Base-by-base conservation (phyloP, 2,113 vertebrate genomes). In the Garra rufa region DNA sequence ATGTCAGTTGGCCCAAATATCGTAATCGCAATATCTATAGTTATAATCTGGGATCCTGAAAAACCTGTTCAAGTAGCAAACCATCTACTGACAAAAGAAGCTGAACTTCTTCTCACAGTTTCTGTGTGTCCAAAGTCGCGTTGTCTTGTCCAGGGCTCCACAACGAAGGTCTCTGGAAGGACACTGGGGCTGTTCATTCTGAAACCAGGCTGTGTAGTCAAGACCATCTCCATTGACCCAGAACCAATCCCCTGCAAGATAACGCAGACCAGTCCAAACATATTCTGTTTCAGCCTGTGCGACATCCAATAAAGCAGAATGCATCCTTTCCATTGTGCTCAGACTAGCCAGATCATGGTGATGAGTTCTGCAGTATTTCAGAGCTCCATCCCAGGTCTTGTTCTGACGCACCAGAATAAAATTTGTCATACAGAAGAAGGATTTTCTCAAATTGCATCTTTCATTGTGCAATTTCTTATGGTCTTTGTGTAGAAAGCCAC, bases 221-320 rank as follows among this genome's bases (percentile, higher is more conserved):
- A 71, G 24, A 44, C 41, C 24, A 79, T 85, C 9, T 57, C 63
- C 48, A 71, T 1, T 30, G 34, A 85, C 11, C 83, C 83, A 85
- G 6, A 71, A 0, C 83, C 83, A 85, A 3, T 44, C 5, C 24
- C 61, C 52, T 28, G 43, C 63, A 28, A 79, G 75, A 71, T 24
- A 85, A 13, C 13, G 34, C 17, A 84, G 48, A 43, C 83, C 83
- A 52, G 2, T 78, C 83, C 83, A 84, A 15, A 84, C 48, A n/a
- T 57, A 2, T 28, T 14, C 8, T 14, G 61, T 78, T 38, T 78
- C 28, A 26, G 48, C 63, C 5, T 15, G 30, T 67, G 48, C 19
- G 46, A 65, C 30, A 11, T 21, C 13, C 0, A 4, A 0, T 21
- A 28, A 19, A 78, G 75, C 63, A 2, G 9, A 26, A 21, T 24